A percentile compares a stretch with the other conserved stretches of the same genome.
These are phyloP conservation scores for Drosophila lutescens DNA, from an alignment of 2,888 invertebrate species.

Conservation along the genomic window DNA sequence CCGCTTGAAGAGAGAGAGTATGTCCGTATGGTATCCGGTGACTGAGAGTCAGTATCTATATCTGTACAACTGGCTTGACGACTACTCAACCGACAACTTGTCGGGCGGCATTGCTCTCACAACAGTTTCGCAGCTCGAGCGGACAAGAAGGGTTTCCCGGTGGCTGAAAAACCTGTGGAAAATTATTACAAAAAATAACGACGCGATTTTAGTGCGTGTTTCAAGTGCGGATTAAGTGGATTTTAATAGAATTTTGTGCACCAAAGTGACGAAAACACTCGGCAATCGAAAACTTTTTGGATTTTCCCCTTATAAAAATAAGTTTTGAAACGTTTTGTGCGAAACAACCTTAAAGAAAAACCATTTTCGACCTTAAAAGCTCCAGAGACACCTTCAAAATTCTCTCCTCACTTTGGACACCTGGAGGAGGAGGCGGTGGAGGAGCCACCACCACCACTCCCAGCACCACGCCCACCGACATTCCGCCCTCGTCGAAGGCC, in stretches of 20 bases:
- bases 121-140: slow-evolving; percentile 83
- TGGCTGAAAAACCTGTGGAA: slow-evolving; percentile 30
- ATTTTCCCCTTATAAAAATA: not conserved
- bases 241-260: not conserved
- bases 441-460: slow-evolving; percentile 27
- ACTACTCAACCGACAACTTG: slow-evolving; percentile 49
- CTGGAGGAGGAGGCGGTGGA: slow-evolving; percentile 53
- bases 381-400: slow-evolving; percentile 76
- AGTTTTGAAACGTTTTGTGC: not conserved
- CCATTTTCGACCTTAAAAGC: slow-evolving; percentile 5
- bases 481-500: slow-evolving; percentile 62
- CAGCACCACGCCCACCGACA: slow-evolving; percentile 48
- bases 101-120: slow-evolving; percentile 69
- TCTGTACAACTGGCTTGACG: slow-evolving; percentile 33
- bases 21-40: slow-evolving; percentile 1
- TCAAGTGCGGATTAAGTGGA: slow-evolving; percentile 5
- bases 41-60: slow-evolving; percentile 33
- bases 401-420: slow-evolving; percentile 84
- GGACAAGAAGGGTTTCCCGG: slow-evolving; percentile 80
- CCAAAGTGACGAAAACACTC: not conserved
- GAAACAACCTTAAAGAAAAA: not conserved
- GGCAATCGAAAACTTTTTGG: not conserved
- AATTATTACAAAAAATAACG: slow-evolving; percentile 20
- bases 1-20: slow-evolving; percentile 18
- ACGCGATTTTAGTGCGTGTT: slow-evolving; percentile 10